Percentiles rank a stretch among this genome's conserved stretches.
Evolutionary conservation across 2,888 invertebrate species (phyloP).

Genomic region (Coenonympha glycerion): DNA sequence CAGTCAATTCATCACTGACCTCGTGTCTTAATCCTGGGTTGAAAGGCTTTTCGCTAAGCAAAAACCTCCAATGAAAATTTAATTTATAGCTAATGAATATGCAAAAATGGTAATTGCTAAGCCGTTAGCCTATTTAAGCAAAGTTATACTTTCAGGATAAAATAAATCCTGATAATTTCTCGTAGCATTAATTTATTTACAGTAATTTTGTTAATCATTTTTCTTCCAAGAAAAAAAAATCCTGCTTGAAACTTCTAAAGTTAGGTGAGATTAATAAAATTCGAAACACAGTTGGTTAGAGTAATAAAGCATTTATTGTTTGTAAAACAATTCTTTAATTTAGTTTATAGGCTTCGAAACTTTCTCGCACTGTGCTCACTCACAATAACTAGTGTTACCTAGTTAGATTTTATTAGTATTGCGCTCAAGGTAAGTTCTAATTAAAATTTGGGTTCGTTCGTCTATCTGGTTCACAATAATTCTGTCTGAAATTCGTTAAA

Average conservation of each 20-base stretch:
- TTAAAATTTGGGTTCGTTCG: constrained; percentile 7
- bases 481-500: constrained; percentile 5
- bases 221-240: background rate
- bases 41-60: constrained; percentile 38
- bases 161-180: background rate
- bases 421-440: constrained; percentile 1
- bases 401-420: background rate
- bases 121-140: constrained; percentile 6
- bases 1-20: constrained; percentile 7
- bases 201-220: background rate
- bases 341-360: background rate
- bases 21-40: constrained; percentile 8
- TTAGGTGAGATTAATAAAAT: no score
- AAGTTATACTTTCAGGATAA: background rate
- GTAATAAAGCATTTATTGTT: background rate
- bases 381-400: background rate
- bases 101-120: constrained; percentile 57
- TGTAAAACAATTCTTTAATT: background rate
- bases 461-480: background rate
- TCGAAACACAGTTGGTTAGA: no score
- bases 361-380: background rate
- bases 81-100: constrained; percentile 69
- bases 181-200: background rate
- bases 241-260: background rate
- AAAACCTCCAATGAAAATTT: constrained; percentile 56